phyloP scores from a whole-genome alignment of 1,140 invertebrate species.

The Spodoptera litura region DNA sequence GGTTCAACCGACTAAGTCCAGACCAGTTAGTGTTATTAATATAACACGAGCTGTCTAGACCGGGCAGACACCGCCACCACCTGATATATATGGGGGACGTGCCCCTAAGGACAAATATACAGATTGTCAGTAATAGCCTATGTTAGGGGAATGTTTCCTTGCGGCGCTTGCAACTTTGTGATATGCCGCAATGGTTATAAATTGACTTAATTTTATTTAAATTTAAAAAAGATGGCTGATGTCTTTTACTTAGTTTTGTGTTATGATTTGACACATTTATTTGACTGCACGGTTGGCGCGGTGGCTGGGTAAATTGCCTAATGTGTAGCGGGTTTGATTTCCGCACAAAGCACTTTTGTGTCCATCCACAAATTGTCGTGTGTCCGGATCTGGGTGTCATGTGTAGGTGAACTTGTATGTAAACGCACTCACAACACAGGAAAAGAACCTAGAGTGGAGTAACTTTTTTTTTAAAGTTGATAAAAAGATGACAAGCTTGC shows the following conservation, averaged over 20 bases:
- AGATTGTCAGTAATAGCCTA: slow-evolving; percentile 41
- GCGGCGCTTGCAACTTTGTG: slow-evolving; percentile 8
- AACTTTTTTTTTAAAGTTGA: no score
- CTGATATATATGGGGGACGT: slow-evolving; percentile 31
- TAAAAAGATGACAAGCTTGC: neutral
- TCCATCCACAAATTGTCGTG: no score
- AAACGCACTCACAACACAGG: no score
- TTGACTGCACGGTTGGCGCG: no score
- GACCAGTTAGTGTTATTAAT: slow-evolving; percentile 39
- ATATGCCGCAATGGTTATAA: slow-evolving; percentile 15
- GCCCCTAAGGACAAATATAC: slow-evolving; percentile 39
- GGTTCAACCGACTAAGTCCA: slow-evolving; percentile 23
- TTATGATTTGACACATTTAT: neutral
- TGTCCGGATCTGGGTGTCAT: no score
- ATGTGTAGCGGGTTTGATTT: no score
- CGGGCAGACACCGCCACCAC: slow-evolving; percentile 2
- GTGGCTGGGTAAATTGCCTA: no score
- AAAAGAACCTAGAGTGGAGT: no score
- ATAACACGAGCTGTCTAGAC: slow-evolving; percentile 33
- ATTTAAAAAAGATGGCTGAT: slow-evolving; percentile 16
- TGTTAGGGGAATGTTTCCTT: slow-evolving; percentile 39
- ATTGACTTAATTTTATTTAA: slow-evolving; percentile 37
- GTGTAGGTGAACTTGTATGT: no score
- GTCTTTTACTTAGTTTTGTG: slow-evolving; percentile 11
- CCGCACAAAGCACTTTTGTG: no score